Evolutionary conservation across 2,113 vertebrate species (phyloP).

Genomic region (Oreocharis arfaki): DNA sequence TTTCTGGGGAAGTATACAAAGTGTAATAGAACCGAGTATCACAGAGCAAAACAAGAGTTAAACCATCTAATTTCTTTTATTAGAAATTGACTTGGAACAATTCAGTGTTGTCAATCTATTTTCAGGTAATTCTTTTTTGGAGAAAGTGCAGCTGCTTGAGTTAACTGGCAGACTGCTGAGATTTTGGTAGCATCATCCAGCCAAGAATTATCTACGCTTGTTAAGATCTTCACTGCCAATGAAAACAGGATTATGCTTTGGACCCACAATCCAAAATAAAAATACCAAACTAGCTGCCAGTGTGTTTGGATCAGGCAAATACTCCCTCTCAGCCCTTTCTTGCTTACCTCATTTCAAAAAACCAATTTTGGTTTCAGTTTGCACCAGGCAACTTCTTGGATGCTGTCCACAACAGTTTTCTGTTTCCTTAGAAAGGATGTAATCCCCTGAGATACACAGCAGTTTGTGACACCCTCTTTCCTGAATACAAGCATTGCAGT

Average conservation of each 20-base stretch:
- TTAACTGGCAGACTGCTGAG: background rate
- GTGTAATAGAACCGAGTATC: background rate
- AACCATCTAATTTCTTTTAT: background rate
- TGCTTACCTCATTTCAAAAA: background rate
- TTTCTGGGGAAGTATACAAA: background rate
- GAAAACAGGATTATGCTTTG: conserved; percentile 8
- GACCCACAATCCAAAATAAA: background rate
- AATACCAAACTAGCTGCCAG: background rate
- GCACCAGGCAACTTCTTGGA: background rate
- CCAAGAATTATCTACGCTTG: background rate
- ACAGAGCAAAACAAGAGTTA: background rate
- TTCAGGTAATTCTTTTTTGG: background rate
- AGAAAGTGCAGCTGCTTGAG: background rate
- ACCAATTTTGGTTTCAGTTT: conserved; percentile 30
- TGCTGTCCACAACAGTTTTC: background rate
- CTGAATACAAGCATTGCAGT: background rate
- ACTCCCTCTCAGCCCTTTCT: background rate
- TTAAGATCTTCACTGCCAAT: background rate
- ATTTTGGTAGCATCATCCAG: background rate
- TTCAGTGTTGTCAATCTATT: background rate
- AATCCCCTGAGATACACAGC: background rate
- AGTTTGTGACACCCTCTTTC: background rate
- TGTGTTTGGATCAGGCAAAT: background rate
- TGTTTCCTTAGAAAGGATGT: background rate
- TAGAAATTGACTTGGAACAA: background rate